A percentile compares a stretch with the other conserved stretches of the same genome.
Evolutionary conservation across 2,888 invertebrate genomes (phyloP).

Genomic region (Leucozona laternaria): DNA sequence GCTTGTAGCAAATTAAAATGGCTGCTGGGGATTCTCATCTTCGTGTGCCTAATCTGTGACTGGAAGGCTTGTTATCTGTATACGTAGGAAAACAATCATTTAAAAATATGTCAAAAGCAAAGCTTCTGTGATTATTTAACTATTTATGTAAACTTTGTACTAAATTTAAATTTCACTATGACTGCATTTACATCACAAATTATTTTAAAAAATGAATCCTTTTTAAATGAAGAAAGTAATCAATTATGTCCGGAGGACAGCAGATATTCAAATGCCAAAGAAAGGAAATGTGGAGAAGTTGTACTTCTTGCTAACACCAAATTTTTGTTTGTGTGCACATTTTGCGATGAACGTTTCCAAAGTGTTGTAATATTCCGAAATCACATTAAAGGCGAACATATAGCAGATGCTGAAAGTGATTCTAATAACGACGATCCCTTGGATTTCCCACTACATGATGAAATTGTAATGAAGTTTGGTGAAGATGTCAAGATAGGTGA

Average conservation of each 20-base stretch:
- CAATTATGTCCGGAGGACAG: not conserved
- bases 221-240: not conserved
- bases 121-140: not conserved
- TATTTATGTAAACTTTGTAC: not conserved
- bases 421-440: not conserved
- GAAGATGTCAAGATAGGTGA: not conserved
- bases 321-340: constrained; percentile 11
- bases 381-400: not conserved
- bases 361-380: constrained; percentile 9
- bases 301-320: not conserved
- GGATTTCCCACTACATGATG: not conserved
- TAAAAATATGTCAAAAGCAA: not conserved
- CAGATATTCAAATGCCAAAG: not conserved
- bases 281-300: constrained; percentile 20
- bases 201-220: constrained; percentile 2
- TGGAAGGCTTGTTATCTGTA: too few relatives aligned
- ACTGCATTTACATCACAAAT: not conserved
- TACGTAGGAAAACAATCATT: too few relatives aligned
- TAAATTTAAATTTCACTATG: not conserved
- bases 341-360: constrained; percentile 9
- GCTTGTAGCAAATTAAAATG: too few relatives aligned
- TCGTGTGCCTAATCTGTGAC: too few relatives aligned
- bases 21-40: too few relatives aligned
- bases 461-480: not conserved
- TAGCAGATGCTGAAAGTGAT: not conserved